Evolutionary conservation across 2,888 invertebrate species (phyloP), one percentile per base, ranked within the genome.

Genomic region (Cheilosia urbana): DNA sequence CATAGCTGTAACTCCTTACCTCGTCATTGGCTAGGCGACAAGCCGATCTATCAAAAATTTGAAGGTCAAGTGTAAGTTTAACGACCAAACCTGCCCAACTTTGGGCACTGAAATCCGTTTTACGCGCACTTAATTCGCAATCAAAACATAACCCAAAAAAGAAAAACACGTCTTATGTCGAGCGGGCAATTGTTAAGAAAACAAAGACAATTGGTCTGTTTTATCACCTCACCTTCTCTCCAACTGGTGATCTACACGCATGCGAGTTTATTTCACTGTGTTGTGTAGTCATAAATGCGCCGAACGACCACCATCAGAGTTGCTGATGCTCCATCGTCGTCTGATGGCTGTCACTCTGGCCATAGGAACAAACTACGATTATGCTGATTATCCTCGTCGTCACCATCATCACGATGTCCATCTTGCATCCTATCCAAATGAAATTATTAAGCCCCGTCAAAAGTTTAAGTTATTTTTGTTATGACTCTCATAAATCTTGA

Each of bases 401-500:
- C 57, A 49, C 55, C 69, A 47, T 49, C 45, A 34, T 68, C 34
- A 55, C 51, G 66, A 65, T 30, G 53, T 60, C 49, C 42, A 19
- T 55, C 40, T 27, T 55, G 47, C 53, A 77, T 69, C 79, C 51
- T 66, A 37, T 37, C 80, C 58, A 85, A 85, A 85, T 85, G 85
- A 81, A 85, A 85, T 85, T 85, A 85, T 85, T 85, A 81, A 81
- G 76, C 66, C 69, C 40, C 76, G 51, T 62, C 71, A 82, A 82
- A 77, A 78, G 63, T 77, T 79, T 45, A 63, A 76, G 60, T 65
- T 81, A 75, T 80, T 81, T 75, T 78, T 73, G 60, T 87, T 87
- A 87, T 73, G 87, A 87, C 73, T 87, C 30, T 78, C 77, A 78
- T 87, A 87, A 87, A 87, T 87, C 87, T 81, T 87, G 65, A 77